These are phyloP conservation scores for Eupristina koningsbergeri DNA, from an alignment of 1,140 invertebrate species.

Conservation along the genomic window DNA sequence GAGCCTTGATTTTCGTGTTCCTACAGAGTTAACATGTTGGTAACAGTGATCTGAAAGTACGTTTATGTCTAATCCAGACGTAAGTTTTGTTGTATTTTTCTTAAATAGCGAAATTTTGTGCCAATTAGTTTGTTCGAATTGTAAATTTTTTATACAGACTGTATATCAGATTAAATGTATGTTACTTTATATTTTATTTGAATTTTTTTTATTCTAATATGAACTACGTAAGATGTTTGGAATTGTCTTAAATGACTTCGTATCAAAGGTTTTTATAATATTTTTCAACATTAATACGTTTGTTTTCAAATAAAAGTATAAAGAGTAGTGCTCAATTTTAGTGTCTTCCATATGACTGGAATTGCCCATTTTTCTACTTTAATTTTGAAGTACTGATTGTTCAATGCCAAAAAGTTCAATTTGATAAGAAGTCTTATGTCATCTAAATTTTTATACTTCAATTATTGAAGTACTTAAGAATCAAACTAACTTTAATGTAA, in stretches of 20 bases:
- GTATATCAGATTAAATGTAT: conserved; percentile 41
- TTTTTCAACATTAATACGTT: conserved; percentile 13
- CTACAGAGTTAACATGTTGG: conserved; percentile 53
- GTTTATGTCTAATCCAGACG: conserved; percentile 2
- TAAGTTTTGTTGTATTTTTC: conserved; percentile 33
- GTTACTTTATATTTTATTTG: conserved; percentile 35
- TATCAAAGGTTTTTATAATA: conserved; percentile 26
- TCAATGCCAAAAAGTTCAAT: conserved; percentile 30
- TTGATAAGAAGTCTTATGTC: conserved; percentile 35
- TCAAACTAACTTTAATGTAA: conserved; percentile 49
- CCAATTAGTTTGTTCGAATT: conserved; percentile 54
- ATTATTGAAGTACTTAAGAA: conserved; percentile 50
- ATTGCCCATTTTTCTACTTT: conserved; percentile 13
- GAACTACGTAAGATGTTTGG: background rate
- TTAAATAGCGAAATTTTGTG: conserved; percentile 52
- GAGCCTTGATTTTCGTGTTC: conserved; percentile 58
- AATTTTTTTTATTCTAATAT: conserved; percentile 43
- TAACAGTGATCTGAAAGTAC: conserved; percentile 41
- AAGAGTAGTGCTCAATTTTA: conserved; percentile 22
- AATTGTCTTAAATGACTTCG: conserved; percentile 31
- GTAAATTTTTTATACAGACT: conserved; percentile 36
- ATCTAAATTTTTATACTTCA: conserved; percentile 46
- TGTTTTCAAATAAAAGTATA: conserved; percentile 7
- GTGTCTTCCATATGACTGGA: conserved; percentile 39
- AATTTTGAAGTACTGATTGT: conserved; percentile 21